These are phyloP conservation scores for Scomber scombrus DNA, from an alignment of 2,113 vertebrate genomes.

Conservation along the genomic window DNA sequence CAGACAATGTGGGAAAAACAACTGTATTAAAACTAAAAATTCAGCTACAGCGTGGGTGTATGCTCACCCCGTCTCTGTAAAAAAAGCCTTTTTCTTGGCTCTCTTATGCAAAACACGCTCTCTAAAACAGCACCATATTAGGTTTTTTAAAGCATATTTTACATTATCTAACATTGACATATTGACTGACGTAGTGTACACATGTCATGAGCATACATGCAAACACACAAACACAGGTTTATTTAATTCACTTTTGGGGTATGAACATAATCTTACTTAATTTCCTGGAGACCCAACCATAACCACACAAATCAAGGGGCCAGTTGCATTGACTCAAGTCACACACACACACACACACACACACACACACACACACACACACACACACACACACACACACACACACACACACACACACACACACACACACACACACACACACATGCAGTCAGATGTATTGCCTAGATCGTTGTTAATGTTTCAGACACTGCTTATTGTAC, in stretches of 20 bases:
- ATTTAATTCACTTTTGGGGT: too few relatives aligned
- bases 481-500: slow-evolving; percentile 49
- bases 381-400: too few relatives aligned
- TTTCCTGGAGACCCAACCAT: too few relatives aligned
- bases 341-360: background rate
- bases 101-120: slow-evolving; percentile 1
- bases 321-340: too few relatives aligned
- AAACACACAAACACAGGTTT: too few relatives aligned
- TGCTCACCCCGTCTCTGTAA: background rate
- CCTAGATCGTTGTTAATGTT: slow-evolving; percentile 55
- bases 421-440: background rate
- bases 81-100: background rate
- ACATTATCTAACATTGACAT: background rate
- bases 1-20: slow-evolving; percentile 9
- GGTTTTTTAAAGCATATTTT: too few relatives aligned
- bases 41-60: background rate
- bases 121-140: too few relatives aligned
- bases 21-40: slow-evolving; percentile 2
- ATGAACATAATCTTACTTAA: too few relatives aligned
- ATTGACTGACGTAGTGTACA: background rate
- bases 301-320: too few relatives aligned
- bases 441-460: slow-evolving; percentile 1
- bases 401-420: too few relatives aligned
- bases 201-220: too few relatives aligned
- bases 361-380: background rate